A percentile compares a stretch with the other conserved stretches of the same genome.
Evolutionary conservation across 2,797 vertebrate genomes (phyloP).

Genomic region (Lates japonicus): DNA sequence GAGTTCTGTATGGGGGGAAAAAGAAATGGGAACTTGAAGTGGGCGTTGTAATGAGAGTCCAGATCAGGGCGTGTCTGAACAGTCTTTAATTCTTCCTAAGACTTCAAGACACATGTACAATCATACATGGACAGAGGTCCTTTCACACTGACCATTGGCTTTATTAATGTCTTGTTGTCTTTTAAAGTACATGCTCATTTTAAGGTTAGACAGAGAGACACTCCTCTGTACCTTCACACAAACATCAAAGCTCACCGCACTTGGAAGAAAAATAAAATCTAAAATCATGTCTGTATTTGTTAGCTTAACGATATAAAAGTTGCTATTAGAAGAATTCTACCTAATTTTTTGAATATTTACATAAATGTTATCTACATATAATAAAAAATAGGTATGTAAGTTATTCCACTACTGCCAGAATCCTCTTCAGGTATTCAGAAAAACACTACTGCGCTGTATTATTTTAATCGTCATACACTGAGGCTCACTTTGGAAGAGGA

Average conservation of each 20-base stretch:
- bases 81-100: not conserved
- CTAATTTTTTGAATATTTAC: conserved; percentile 6
- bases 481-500: not conserved
- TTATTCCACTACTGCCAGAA: conserved; percentile 35
- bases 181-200: not conserved
- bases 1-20: not conserved
- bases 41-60: not conserved
- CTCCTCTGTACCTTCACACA: not conserved
- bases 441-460: not conserved
- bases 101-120: not conserved
- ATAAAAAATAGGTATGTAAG: not conserved
- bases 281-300: conserved; percentile 13
- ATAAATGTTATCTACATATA: not conserved
- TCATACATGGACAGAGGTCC: not conserved
- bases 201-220: not conserved
- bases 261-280: not conserved
- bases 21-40: not conserved
- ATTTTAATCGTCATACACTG: conserved; percentile 1
- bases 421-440: conserved; percentile 18
- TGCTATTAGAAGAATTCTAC: not conserved
- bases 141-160: conserved; percentile 1
- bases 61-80: not conserved
- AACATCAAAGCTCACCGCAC: conserved; percentile 1
- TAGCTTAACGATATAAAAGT: not conserved
- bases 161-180: not conserved